These are phyloP conservation scores for Actenoides hombroni DNA, from an alignment of 2,113 vertebrate genomes.

Conservation along the genomic window DNA sequence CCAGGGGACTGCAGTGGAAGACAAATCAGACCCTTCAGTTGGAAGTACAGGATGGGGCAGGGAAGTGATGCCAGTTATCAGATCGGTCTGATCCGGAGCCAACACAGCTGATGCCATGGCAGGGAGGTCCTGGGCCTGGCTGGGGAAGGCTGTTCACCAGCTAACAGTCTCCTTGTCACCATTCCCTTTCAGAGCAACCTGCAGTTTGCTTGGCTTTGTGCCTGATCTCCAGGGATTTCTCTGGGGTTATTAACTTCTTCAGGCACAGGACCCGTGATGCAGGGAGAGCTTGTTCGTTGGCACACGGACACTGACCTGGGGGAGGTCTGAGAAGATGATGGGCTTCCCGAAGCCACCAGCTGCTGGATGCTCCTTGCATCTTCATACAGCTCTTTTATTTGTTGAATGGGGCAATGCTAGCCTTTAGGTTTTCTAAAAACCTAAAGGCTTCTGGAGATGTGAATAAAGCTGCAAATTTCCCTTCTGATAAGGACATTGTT, in stretches of 20 bases:
- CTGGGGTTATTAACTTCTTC: not conserved
- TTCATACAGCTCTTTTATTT: not conserved
- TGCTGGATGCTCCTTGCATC: not conserved
- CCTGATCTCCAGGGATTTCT: not conserved
- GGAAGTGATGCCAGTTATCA: not conserved
- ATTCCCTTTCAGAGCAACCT: not conserved
- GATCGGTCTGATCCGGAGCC: not conserved
- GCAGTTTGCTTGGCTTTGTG: not conserved
- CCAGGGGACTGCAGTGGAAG: not conserved
- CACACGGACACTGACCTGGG: not conserved
- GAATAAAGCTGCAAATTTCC: not conserved
- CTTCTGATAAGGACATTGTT: not conserved
- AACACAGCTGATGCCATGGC: accelerated
- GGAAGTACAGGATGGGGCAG: not conserved
- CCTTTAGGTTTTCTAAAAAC: not conserved
- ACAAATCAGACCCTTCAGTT: not conserved
- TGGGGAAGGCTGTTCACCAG: not conserved
- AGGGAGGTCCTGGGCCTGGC: not conserved
- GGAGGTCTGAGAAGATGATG: not conserved
- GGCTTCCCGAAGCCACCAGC: not conserved
- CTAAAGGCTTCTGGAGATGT: not conserved
- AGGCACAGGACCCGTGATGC: accelerated
- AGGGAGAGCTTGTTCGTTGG: not conserved
- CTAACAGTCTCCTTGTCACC: not conserved
- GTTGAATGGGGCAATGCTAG: not conserved